Conservation (phyloP, 35 echinoderm and acorn worm species). For the Holothuria glaberrima region DNA sequence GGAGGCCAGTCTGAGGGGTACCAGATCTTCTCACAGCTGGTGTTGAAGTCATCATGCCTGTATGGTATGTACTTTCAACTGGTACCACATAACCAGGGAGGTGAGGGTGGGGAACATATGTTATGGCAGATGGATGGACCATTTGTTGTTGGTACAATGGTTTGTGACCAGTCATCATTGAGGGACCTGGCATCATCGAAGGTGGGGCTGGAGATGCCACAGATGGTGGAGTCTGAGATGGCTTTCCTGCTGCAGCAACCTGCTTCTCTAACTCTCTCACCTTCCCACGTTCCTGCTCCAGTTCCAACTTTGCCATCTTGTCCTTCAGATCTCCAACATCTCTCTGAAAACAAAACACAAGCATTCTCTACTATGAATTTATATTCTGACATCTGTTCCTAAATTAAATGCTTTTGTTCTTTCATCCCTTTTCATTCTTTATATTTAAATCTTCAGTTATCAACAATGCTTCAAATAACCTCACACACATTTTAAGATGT, state of each 20-base stretch:
- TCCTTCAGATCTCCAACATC: constrained; percentile 41
- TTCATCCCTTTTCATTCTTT: too few species aligned
- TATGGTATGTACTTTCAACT: neutral
- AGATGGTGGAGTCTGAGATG: constrained; percentile 16
- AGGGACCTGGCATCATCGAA: neutral
- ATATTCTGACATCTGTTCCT: too few species aligned
- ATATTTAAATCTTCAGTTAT: too few species aligned
- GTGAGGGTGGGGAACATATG: constrained; percentile 57
- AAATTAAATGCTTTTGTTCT: too few species aligned
- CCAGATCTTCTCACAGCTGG: constrained; percentile 26
- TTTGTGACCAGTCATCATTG: constrained; percentile 34
- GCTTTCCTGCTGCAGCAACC: constrained; percentile 26
- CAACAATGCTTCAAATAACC: too few species aligned
- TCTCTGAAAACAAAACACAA: constrained; percentile 14
- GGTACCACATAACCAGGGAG: constrained; percentile 28
- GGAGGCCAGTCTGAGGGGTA: neutral
- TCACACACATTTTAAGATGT: too few species aligned
- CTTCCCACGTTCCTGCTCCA: constrained; percentile 39
- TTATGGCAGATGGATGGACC: constrained; percentile 7
- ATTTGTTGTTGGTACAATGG: constrained; percentile 23
- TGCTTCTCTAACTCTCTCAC: constrained; percentile 39
- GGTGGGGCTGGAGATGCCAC: constrained; percentile 22
- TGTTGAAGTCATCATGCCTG: constrained; percentile 52
- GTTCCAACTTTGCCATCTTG: constrained; percentile 35
- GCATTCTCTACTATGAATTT: too few species aligned